phyloP scores from a whole-genome alignment of 2,888 invertebrate genomes.

The Oligia strigilis region DNA sequence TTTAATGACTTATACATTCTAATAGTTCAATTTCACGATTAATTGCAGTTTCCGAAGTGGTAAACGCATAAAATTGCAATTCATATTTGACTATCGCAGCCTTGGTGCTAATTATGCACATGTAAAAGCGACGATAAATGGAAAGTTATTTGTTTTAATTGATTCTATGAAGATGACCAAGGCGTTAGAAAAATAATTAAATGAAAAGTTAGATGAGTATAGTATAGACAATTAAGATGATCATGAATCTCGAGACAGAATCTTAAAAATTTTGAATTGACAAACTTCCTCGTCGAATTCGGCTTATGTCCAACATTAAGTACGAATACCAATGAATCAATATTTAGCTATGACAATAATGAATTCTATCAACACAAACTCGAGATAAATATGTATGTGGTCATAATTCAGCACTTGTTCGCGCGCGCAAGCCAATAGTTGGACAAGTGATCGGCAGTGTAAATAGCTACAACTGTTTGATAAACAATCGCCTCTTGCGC shows the following conservation, averaged over 20 bases:
- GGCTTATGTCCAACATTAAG: neutral
- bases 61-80: conserved; percentile 56
- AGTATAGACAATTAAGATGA: neutral
- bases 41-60: conserved; percentile 44
- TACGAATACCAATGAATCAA: conserved; percentile 26
- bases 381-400: conserved; percentile 54
- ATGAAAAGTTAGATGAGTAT: neutral
- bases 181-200: neutral
- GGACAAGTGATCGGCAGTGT: conserved; percentile 71
- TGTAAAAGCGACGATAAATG: neutral
- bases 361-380: conserved; percentile 35
- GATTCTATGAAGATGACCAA: neutral
- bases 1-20: conserved; percentile 39
- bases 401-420: conserved; percentile 67
- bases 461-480: conserved; percentile 73
- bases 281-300: neutral
- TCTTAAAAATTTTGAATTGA: neutral
- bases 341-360: conserved; percentile 29
- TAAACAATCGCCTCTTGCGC: conserved; percentile 78
- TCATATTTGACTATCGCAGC: conserved; percentile 37
- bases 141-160: neutral
- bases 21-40: conserved; percentile 49
- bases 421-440: conserved; percentile 62
- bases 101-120: conserved; percentile 38
- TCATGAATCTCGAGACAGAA: neutral